Percentiles rank a stretch among this genome's conserved stretches.
These are phyloP conservation scores for Otocyon megalotis DNA, from an alignment of 2,113 vertebrate genomes.

Conservation along the genomic window DNA sequence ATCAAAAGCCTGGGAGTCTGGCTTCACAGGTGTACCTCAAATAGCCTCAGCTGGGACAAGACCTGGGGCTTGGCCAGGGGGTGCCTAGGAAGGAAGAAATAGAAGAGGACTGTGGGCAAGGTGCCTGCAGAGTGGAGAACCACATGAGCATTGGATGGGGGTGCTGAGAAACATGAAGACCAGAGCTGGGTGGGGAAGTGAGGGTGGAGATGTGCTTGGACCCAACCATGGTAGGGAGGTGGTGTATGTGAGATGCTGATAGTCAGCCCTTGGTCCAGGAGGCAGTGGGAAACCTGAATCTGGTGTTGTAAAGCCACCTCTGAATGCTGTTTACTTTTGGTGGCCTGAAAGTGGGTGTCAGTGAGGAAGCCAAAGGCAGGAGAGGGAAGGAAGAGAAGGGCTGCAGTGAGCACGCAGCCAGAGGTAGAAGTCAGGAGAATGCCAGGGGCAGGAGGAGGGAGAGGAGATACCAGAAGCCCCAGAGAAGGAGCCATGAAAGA, in stretches of 20 bases:
- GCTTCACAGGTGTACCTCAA: not conserved
- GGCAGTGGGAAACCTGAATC: not conserved
- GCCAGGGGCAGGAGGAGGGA: not conserved
- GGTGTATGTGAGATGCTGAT: not conserved
- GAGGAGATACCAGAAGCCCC: not conserved
- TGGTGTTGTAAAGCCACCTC: not conserved
- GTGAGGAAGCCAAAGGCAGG: not conserved
- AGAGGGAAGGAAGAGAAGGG: not conserved
- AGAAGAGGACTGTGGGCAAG: not conserved
- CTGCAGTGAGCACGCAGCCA: not conserved
- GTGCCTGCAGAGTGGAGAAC: not conserved
- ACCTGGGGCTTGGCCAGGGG: not conserved
- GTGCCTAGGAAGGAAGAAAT: not conserved
- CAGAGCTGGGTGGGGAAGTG: not conserved
- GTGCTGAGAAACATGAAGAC: not conserved
- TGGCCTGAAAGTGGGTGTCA: not conserved
- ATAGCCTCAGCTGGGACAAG: not conserved
- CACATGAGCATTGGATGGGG: not conserved
- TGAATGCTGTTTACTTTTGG: not conserved
- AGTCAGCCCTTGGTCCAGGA: not conserved
- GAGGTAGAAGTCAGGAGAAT: not conserved
- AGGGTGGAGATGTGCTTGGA: not conserved
- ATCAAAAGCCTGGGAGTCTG: not conserved
- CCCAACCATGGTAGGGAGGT: not conserved
- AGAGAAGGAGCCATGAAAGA: not conserved